Percentiles rank a stretch among this genome's conserved stretches.
These are phyloP conservation scores for Chromobotia macracanthus DNA, from an alignment of 2,797 vertebrate species.

Conservation along the genomic window DNA sequence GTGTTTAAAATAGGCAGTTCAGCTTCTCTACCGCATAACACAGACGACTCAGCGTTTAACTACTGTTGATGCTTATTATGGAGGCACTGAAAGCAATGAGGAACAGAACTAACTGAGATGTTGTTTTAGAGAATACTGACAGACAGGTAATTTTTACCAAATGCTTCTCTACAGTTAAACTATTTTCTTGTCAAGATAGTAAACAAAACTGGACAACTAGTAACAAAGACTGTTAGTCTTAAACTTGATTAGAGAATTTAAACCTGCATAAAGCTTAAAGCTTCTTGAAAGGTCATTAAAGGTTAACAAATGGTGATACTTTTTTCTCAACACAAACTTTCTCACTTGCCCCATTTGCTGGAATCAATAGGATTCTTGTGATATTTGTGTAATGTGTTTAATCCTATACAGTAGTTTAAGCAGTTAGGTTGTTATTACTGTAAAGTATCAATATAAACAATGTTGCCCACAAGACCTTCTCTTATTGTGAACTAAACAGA, in stretches of 20 bases:
- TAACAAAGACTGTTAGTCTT: too few species aligned
- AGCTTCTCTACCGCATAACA: constrained; percentile 41
- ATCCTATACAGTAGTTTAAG: not conserved
- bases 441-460: too few species aligned
- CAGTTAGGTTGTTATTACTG: not conserved
- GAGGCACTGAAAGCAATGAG: constrained; percentile 23
- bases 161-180: not conserved
- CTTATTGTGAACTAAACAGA: too few species aligned
- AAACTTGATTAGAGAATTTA: too few species aligned
- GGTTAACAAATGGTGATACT: constrained; percentile 17
- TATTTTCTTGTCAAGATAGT: not conserved
- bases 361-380: constrained; percentile 13
- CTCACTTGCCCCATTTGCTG: not conserved
- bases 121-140: constrained; percentile 7
- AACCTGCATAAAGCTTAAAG: not conserved
- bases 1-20: constrained; percentile 71
- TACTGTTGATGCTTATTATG: not conserved
- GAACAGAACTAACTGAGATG: constrained; percentile 33
- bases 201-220: not conserved
- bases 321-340: not conserved
- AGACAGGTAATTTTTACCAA: constrained; percentile 21
- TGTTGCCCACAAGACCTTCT: too few species aligned
- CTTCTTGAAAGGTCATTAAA: constrained; percentile 33
- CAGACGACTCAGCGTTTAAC: constrained; percentile 32
- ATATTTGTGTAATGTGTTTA: constrained; percentile 7